Base-by-base conservation (phyloP, 2,113 vertebrate species). In the Pangasianodon hypophthalmus region DNA sequence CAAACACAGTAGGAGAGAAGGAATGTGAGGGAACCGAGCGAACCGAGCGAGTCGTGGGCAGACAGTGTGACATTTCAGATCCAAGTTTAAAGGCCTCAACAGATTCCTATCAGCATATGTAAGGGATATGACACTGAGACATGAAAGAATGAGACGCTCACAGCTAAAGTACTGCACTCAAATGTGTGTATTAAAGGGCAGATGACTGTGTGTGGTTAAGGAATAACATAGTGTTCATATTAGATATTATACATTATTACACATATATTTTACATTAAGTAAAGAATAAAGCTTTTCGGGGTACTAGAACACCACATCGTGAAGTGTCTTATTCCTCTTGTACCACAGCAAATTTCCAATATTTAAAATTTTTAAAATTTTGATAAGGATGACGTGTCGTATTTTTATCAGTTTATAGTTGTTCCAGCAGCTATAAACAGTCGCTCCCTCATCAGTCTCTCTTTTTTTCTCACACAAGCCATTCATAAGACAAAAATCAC, bases 1-100 rank as follows among this genome's bases (percentile, higher is more conserved):
- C 41, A 54, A 77, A 62, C 69, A 62, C 41, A 19, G 46, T 8
- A 69, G 44, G 26, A 81, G 48, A 81, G 79, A 32, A 52, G 79
- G 29, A 54, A 82, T 56, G 14, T 9, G 50, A 54, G 8, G 11
- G 1, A 81, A 81, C 14, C 26, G n/a, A 73, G 69, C 2, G 3
- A 81, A 81, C 29, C 46, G n/a, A 86, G 52, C 1, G 19, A 86
- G 85, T 73, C 50, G 2, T 46, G 46, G 52, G 71, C 85, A 87
- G 67, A 73, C 50, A 77, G 69, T 16, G 54, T 87, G 69, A 58
- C 85, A 87, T 87, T 87, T 87, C 69, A 75, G 32, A 73, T 37
- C 69, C 32, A 32, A 44, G 67, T 77, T 87, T 87, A 87, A 87
- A 87, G 37, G 85, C 50, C 71, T 58, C 18, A 41, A 52, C 52